Evolutionary conservation across 2,888 invertebrate species (phyloP).

Genomic region (Drosophila testacea): DNA sequence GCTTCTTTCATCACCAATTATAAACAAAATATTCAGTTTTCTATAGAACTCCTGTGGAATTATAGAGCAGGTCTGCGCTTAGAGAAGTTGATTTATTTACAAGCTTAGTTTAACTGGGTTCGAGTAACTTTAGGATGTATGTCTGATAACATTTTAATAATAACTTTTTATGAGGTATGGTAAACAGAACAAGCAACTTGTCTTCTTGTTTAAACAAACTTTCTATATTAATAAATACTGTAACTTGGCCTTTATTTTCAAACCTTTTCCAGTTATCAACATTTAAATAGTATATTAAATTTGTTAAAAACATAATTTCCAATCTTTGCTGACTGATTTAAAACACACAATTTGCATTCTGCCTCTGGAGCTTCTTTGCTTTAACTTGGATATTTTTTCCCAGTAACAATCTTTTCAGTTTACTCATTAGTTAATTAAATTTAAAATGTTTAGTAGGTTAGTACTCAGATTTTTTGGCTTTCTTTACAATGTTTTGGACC

Average conservation of each 20-base stretch:
- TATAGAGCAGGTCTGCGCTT: neutral
- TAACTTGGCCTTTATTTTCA: too few relatives aligned
- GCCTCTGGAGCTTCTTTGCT: too few relatives aligned
- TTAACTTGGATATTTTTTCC: too few relatives aligned
- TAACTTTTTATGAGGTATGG: neutral
- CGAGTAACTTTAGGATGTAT: neutral
- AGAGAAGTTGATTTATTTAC: neutral
- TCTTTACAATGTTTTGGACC: conserved; percentile 9
- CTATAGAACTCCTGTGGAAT: neutral
- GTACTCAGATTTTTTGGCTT: too few relatives aligned
- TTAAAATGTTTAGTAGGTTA: neutral
- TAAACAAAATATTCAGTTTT: conserved; percentile 9
- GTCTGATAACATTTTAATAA: neutral
- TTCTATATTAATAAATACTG: too few relatives aligned
- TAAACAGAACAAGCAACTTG: too few relatives aligned
- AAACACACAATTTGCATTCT: too few relatives aligned
- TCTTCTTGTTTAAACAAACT: too few relatives aligned
- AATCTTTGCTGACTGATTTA: too few relatives aligned
- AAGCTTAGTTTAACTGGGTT: neutral
- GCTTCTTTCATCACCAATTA: conserved; percentile 15
- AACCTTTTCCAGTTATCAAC: too few relatives aligned
- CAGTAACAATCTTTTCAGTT: neutral
- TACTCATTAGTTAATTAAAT: conserved; percentile 12
- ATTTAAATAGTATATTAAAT: too few relatives aligned
- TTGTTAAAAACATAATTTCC: too few relatives aligned